phyloP scores from a whole-genome alignment of 2,797 vertebrate species.

The Parauchenoglanis ngamensis region DNA sequence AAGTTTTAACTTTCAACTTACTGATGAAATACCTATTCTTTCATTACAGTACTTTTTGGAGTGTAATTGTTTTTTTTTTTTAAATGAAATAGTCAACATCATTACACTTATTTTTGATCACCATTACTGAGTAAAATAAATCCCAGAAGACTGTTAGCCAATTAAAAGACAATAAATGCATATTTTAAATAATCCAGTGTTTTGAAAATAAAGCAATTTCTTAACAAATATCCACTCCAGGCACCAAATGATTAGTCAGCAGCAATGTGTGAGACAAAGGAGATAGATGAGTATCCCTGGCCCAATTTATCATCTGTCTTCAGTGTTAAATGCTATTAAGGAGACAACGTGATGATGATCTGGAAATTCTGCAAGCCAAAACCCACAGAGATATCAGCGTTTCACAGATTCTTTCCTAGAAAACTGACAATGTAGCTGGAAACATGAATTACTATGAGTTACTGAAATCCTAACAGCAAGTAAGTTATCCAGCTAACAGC shows the following conservation, averaged over 20 bases:
- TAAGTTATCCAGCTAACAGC: not conserved
- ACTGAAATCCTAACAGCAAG: not conserved
- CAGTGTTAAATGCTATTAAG: not conserved
- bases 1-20: not conserved
- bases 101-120: not conserved
- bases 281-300: not conserved
- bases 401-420: not conserved
- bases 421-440: not conserved
- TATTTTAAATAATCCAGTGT: not conserved
- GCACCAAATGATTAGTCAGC: not conserved
- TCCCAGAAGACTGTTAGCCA: not conserved
- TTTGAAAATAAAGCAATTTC: not conserved
- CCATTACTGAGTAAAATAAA: too few relatives aligned
- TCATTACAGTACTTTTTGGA: not conserved
- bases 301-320: not conserved
- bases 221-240: not conserved
- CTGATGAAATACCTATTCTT: not conserved
- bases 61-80: not conserved
- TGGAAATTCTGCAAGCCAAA: not conserved
- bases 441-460: not conserved
- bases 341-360: not conserved
- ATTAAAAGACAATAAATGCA: not conserved
- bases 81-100: not conserved
- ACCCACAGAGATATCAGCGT: not conserved
- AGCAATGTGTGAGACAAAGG: not conserved